Evolutionary conservation across 2,888 invertebrate genomes (phyloP).

Genomic region (Balanococcus diminutus): DNA sequence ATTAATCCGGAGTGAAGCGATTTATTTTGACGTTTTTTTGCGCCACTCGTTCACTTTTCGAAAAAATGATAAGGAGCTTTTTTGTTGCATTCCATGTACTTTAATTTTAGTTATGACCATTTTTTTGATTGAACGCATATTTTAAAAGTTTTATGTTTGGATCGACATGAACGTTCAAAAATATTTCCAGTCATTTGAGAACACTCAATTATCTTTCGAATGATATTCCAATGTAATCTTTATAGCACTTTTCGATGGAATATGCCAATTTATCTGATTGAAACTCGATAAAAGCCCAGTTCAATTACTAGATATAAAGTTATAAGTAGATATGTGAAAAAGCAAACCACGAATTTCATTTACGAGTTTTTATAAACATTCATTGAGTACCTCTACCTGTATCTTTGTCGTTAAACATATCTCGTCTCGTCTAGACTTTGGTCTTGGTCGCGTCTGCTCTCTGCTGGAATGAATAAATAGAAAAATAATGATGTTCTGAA

Average conservation of each 20-base stretch:
- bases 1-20: no score
- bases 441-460: background rate
- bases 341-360: constrained; percentile 1
- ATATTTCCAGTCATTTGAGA: background rate
- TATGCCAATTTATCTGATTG: background rate
- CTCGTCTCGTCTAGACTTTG: background rate
- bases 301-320: background rate
- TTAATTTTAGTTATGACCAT: no score
- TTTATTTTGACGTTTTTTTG: no score
- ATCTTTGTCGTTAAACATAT: background rate
- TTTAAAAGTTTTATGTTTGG: no score
- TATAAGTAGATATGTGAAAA: constrained; percentile 8
- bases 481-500: background rate
- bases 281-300: background rate
- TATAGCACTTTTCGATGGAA: background rate
- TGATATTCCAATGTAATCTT: constrained; percentile 10
- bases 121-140: no score
- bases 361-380: background rate
- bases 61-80: no score
- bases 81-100: no score
- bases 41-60: no score
- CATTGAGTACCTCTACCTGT: background rate
- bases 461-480: background rate
- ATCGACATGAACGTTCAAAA: background rate
- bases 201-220: background rate